These are phyloP conservation scores for Tetragonula carbonaria DNA, from an alignment of 2,888 invertebrate species.

Conservation along the genomic window DNA sequence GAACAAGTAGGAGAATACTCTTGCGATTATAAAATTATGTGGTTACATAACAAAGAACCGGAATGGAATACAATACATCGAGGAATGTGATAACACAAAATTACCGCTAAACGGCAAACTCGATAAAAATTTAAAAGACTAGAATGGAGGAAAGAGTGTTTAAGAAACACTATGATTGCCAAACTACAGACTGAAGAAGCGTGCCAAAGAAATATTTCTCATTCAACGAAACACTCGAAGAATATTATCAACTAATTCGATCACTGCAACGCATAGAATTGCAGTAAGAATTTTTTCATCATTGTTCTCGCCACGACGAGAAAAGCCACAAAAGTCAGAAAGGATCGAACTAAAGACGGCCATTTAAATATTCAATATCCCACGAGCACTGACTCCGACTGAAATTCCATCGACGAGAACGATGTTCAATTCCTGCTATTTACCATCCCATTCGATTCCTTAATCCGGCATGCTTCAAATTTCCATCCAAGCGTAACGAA, in stretches of 20 bases:
- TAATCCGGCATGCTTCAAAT: slow-evolving; percentile 43
- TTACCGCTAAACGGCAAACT: too few relatives aligned
- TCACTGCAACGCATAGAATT: too few relatives aligned
- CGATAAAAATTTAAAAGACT: too few relatives aligned
- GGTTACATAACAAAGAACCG: background rate
- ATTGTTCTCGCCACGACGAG: too few relatives aligned
- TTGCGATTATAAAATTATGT: background rate
- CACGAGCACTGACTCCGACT: background rate
- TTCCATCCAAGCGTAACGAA: slow-evolving; percentile 43
- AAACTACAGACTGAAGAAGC: too few relatives aligned
- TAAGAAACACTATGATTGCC: too few relatives aligned
- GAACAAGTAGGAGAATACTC: background rate
- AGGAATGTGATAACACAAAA: too few relatives aligned
- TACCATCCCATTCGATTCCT: slow-evolving; percentile 6
- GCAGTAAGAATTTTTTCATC: background rate
- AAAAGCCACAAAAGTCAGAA: background rate
- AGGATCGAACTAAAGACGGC: background rate
- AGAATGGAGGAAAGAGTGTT: too few relatives aligned
- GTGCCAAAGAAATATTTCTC: too few relatives aligned
- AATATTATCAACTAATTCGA: too few relatives aligned
- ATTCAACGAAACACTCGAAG: too few relatives aligned
- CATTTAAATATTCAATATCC: slow-evolving; percentile 23
- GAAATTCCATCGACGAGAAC: too few relatives aligned
- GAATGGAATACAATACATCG: background rate
- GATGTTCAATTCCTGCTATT: background rate